phyloP scores from a whole-genome alignment of 2,888 invertebrate species.

The Ophion costatus region DNA sequence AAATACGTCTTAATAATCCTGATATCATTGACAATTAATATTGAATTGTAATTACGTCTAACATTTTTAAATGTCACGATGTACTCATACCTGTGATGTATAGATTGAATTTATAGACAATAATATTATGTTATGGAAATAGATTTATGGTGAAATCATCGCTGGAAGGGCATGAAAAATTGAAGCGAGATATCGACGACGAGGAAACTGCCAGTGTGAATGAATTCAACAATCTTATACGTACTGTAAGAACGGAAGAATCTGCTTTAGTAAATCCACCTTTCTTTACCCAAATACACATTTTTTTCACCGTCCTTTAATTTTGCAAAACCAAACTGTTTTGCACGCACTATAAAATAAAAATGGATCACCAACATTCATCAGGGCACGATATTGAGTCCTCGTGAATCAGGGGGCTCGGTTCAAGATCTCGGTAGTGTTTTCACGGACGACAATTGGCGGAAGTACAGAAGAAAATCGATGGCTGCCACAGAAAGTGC shows the following conservation, averaged over 20 bases:
- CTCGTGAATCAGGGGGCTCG: slow-evolving; percentile 67
- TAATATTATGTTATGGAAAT: slow-evolving; percentile 18
- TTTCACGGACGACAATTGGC: slow-evolving; percentile 74
- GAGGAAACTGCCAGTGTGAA: slow-evolving; percentile 66
- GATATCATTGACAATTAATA: neutral
- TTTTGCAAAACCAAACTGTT: neutral
- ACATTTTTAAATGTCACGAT: no score
- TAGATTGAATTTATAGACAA: neutral
- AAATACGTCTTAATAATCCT: no score
- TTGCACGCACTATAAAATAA: neutral
- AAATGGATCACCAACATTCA: slow-evolving; percentile 32
- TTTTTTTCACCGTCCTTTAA: neutral
- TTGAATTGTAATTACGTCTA: no score
- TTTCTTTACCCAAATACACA: no score
- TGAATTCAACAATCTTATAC: slow-evolving; percentile 72
- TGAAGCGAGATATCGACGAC: neutral
- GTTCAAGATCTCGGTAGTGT: slow-evolving; percentile 71
- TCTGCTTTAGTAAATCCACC: neutral
- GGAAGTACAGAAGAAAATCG: slow-evolving; percentile 70
- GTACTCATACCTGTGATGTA: neutral
- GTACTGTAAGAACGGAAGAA: slow-evolving; percentile 60
- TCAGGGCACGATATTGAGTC: slow-evolving; percentile 53
- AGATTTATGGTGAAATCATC: slow-evolving; percentile 13
- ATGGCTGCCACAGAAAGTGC: slow-evolving; percentile 49
- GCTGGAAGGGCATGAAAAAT: slow-evolving; percentile 11